Percentiles rank a stretch among this genome's conserved stretches.
phyloP scores from a whole-genome alignment of 2,888 invertebrate genomes.

The Ennomos fuscantarius region DNA sequence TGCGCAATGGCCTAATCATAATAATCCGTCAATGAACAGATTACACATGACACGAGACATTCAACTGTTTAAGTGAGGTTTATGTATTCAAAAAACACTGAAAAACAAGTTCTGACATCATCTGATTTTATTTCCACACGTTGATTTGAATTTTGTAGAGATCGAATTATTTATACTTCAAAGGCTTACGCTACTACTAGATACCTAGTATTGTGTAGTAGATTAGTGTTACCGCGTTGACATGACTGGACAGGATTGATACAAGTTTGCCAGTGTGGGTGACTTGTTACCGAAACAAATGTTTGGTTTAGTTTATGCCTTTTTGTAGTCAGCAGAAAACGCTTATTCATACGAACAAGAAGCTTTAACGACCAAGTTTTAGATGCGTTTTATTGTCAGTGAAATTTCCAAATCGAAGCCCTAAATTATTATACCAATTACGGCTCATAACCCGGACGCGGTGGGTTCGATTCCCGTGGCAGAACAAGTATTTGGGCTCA shows the following conservation, averaged over 20 bases:
- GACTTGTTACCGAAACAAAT: neutral
- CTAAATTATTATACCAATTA: too few relatives aligned
- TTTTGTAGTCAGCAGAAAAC: too few relatives aligned
- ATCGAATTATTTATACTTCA: constrained; percentile 8
- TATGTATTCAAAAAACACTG: constrained; percentile 26
- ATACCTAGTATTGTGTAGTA: too few relatives aligned
- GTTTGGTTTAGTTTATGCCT: too few relatives aligned
- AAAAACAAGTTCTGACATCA: constrained; percentile 44
- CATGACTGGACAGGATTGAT: too few relatives aligned
- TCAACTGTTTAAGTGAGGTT: neutral
- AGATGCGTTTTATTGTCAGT: too few relatives aligned
- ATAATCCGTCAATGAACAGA: constrained; percentile 23
- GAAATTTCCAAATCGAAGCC: too few relatives aligned
- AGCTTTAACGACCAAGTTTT: too few relatives aligned
- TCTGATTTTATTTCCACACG: constrained; percentile 25
- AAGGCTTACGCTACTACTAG: constrained; percentile 5
- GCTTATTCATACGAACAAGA: too few relatives aligned
- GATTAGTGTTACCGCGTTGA: constrained; percentile 35
- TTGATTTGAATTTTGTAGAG: constrained; percentile 7
- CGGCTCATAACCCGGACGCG: too few relatives aligned
- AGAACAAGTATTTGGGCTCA: too few relatives aligned
- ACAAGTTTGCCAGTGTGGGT: constrained; percentile 30
- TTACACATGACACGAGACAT: constrained; percentile 13
- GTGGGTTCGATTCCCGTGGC: too few relatives aligned
- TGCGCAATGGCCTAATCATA: constrained; percentile 14